A percentile compares a stretch with the other conserved stretches of the same genome.
phyloP scores from a whole-genome alignment of 2,113 vertebrate species.

The Pseudorectes ferrugineus region DNA sequence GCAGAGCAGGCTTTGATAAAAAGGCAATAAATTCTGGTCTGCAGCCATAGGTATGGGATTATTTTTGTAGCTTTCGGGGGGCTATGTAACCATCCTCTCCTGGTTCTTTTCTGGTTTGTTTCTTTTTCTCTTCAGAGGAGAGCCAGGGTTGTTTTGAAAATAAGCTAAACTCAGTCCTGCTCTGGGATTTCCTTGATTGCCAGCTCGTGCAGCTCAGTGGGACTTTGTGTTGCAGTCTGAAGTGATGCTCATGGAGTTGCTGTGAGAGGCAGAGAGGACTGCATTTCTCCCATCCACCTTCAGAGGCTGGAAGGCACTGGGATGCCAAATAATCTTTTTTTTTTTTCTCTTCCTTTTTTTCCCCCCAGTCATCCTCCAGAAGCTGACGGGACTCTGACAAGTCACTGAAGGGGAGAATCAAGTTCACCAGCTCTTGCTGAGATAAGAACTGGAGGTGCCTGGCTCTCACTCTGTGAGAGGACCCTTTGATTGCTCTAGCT shows the following conservation, averaged over 20 bases:
- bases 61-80: neutral
- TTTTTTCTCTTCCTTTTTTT: rapidly evolving
- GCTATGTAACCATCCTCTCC: neutral
- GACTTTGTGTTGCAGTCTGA: neutral
- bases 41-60: neutral
- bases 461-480: rapidly evolving
- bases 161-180: neutral
- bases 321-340: neutral
- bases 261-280: neutral
- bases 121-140: neutral
- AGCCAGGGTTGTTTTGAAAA: neutral
- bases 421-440: neutral
- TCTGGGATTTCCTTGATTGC: neutral
- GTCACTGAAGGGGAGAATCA: neutral
- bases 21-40: neutral
- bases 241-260: neutral
- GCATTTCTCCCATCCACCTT: neutral
- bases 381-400: neutral
- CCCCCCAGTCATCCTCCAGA: neutral
- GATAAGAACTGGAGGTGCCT: neutral
- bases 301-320: neutral
- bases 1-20: neutral
- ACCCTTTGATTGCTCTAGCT: neutral
- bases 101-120: neutral
- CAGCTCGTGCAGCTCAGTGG: neutral